Evolutionary conservation across 1,140 invertebrate genomes (phyloP).

Genomic region (Drosophila malerkotliana): DNA sequence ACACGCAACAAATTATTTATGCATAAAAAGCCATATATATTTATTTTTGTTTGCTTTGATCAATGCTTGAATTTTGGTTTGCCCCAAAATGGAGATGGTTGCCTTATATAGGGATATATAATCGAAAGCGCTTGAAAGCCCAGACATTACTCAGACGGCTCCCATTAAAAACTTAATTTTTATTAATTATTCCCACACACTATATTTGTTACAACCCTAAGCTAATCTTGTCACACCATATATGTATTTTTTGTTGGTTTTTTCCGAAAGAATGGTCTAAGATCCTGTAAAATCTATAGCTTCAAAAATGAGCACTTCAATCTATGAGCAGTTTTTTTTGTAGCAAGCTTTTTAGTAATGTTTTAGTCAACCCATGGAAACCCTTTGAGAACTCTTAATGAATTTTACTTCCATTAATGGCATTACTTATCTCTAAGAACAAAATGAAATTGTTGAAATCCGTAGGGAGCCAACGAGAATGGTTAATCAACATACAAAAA

Average conservation of each 20-base stretch:
- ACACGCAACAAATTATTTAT: conserved; percentile 68
- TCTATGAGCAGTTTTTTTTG: conserved; percentile 9
- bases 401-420: conserved; percentile 77
- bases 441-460: conserved; percentile 49
- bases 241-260: neutral
- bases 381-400: conserved; percentile 53
- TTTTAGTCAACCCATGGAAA: conserved; percentile 3
- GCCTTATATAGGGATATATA: conserved; percentile 30
- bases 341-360: conserved; percentile 25
- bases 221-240: no score
- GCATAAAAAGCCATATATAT: conserved; percentile 51
- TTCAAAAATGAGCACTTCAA: neutral
- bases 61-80: conserved; percentile 41
- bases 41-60: conserved; percentile 32
- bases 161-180: neutral
- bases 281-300: neutral
- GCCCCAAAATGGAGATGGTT: conserved; percentile 12
- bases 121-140: neutral
- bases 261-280: neutral
- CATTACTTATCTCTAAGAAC: conserved; percentile 64
- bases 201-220: neutral
- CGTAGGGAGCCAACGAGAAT: conserved; percentile 4
- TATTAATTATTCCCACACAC: no score
- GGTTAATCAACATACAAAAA: conserved; percentile 35
- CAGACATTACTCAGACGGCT: neutral